These are phyloP conservation scores for Prosapia bicincta DNA, from an alignment of 2,888 invertebrate genomes.

Conservation along the genomic window DNA sequence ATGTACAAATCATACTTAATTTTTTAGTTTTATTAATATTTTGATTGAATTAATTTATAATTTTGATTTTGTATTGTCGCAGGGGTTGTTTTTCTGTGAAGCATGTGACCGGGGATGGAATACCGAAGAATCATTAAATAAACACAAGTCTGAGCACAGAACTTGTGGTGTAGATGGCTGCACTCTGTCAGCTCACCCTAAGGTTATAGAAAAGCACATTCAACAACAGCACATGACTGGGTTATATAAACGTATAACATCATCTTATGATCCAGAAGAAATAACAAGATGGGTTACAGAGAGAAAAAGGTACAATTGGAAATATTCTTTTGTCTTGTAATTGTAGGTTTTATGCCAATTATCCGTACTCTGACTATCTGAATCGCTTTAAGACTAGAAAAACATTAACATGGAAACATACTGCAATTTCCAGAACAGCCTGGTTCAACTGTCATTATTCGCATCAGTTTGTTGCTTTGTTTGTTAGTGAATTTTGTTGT, in stretches of 20 bases:
- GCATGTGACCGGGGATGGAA: conserved; percentile 77
- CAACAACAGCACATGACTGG: conserved; percentile 82
- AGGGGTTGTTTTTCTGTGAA: conserved; percentile 60
- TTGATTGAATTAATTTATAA: too few species aligned
- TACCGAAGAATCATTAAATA: conserved; percentile 55
- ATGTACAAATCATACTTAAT: too few species aligned
- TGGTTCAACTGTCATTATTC: too few species aligned
- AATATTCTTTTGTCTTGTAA: too few species aligned
- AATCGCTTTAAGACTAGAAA: too few species aligned
- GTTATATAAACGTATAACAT: conserved; percentile 71
- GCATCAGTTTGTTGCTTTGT: too few species aligned
- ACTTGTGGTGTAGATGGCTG: conserved; percentile 80
- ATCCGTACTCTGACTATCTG: too few species aligned
- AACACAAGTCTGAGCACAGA: conserved; percentile 71
- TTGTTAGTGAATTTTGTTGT: too few species aligned
- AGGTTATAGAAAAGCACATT: conserved; percentile 76
- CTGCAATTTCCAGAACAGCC: too few species aligned
- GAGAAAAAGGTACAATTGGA: conserved; percentile 62
- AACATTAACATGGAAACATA: too few species aligned
- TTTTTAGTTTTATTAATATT: too few species aligned
- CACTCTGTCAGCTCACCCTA: conserved; percentile 71
- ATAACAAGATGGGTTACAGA: conserved; percentile 81
- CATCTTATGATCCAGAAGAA: conserved; percentile 73
- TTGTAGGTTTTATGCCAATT: too few species aligned
- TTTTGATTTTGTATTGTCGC: background rate